These are phyloP conservation scores for Slavum lentiscoides DNA, from an alignment of 2,888 invertebrate species.

Conservation along the genomic window DNA sequence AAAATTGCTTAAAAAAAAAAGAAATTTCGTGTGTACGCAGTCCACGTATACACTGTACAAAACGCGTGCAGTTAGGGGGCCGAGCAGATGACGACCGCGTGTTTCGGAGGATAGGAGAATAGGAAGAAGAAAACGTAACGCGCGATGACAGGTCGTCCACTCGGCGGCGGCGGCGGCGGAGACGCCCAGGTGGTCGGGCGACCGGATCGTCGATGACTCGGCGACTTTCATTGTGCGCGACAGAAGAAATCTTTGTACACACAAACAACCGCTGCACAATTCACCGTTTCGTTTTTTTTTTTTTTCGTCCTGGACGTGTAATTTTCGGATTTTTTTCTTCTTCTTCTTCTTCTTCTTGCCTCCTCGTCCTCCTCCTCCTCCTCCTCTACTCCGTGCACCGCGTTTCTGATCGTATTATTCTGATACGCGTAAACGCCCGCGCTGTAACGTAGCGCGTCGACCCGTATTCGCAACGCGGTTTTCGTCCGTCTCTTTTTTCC, in stretches of 20 bases:
- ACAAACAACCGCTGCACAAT: too few relatives aligned
- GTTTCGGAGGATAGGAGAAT: background rate
- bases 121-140: too few relatives aligned
- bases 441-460: background rate
- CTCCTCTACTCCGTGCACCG: background rate
- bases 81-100: too few relatives aligned
- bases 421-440: background rate
- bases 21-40: too few relatives aligned
- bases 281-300: background rate
- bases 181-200: slow-evolving; percentile 51
- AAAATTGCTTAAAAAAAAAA: too few relatives aligned
- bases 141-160: slow-evolving; percentile 50
- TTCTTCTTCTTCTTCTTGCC: too few relatives aligned
- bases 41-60: too few relatives aligned
- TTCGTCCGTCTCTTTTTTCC: slow-evolving; percentile 3
- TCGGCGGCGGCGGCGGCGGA: slow-evolving; percentile 28
- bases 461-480: background rate
- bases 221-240: slow-evolving; percentile 50
- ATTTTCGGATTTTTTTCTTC: slow-evolving; percentile 29
- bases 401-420: background rate
- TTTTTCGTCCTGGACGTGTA: slow-evolving; percentile 28
- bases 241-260: slow-evolving; percentile 32
- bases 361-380: background rate
- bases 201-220: slow-evolving; percentile 48
- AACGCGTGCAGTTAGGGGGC: too few relatives aligned